Conservation (phyloP, 2,888 invertebrate species). For the Acheta domesticus region DNA sequence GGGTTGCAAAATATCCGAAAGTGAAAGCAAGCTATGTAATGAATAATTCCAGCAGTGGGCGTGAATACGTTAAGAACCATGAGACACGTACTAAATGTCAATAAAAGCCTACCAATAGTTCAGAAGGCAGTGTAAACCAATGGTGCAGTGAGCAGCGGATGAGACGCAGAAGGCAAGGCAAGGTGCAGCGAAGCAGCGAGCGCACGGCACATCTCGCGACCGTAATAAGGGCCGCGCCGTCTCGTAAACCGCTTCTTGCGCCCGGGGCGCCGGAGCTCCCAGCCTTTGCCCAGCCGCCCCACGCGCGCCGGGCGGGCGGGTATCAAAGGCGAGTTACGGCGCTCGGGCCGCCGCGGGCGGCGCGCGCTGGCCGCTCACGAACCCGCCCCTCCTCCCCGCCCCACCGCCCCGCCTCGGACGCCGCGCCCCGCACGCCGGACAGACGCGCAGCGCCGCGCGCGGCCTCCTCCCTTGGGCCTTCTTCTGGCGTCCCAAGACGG, state of each 20-base stretch:
- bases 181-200: not conserved
- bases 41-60: too few species aligned
- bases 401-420: not conserved
- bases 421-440: too few species aligned
- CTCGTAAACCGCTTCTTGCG: not conserved
- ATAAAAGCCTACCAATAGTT: too few species aligned
- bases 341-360: not conserved
- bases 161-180: not conserved
- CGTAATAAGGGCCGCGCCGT: not conserved
- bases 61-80: too few species aligned
- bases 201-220: not conserved
- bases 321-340: slow-evolving; percentile 9
- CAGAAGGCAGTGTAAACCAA: too few species aligned
- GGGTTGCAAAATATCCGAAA: too few species aligned
- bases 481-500: not conserved
- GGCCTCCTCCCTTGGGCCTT: too few species aligned
- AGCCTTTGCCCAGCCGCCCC: not conserved
- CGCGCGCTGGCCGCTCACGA: not conserved
- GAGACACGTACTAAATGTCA: too few species aligned
- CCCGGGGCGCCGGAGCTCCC: not conserved
- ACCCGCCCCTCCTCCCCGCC: not conserved
- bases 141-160: too few species aligned
- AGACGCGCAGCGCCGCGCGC: too few species aligned
- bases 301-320: not conserved
- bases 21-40: too few species aligned